Base-by-base conservation (phyloP, 2,113 vertebrate genomes). In the Scopus umbretta region DNA sequence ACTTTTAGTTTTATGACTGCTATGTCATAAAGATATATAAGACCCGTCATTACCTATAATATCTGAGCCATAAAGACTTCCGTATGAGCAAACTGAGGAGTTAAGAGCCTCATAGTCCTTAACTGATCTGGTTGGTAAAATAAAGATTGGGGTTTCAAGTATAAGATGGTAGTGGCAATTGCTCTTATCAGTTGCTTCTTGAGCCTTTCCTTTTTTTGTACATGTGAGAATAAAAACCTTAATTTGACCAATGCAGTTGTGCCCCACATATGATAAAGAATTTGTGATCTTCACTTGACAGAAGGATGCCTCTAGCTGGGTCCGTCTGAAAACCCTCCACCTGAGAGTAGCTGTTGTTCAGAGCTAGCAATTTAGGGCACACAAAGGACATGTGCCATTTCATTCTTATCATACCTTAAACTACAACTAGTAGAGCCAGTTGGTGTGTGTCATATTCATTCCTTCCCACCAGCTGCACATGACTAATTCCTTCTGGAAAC, bases 1-100 rank as follows among this genome's bases (percentile, higher is more conserved):
- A 93, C 50, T 91, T 95, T 11, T 58, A 81, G 40, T 79, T 94
- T 95, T 96, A 96, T 79, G 73, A 58, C 34, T 65, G 40, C 43
- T 62, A 2, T 22, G 29, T 68, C 14, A 0, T 94, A 94, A 85
- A 91, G 53, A 62, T 88, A 58, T 53, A 62, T 53, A 95, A 87
- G 74, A 70, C 59, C 32, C 9, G 1, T 65, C 78, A 91, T 94
- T 87, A 86, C 50, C 74, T 94, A 38, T 83, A 94, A 86, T 93
- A 94, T 80, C 85, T 73, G 45, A 86, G 50, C 42, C 63, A 62
- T 96, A 73, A 93, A 93, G 53, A 42, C 17, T 86, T 93, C 62
- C 53, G 8, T 27, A 59, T 58, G 45, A 56, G 72, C 49, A 86
- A 93, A 93, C 32, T 42, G 43, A 80, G 58, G n/a, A 72, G n/a